phyloP scores from a whole-genome alignment of 2,113 vertebrate species.

The Galemys pyrenaicus region DNA sequence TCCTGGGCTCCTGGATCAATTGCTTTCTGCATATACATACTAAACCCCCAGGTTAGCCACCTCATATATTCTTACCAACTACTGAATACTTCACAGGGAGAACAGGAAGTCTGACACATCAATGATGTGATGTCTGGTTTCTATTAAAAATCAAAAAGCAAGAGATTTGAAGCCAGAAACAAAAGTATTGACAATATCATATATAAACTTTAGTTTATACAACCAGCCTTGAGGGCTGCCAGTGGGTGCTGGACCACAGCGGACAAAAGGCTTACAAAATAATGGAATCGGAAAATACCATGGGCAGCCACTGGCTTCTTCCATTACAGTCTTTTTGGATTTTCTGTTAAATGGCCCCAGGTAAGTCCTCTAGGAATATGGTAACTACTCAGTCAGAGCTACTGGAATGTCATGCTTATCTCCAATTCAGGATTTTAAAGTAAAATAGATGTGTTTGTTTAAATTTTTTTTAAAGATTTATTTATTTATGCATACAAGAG shows the following conservation, averaged over 20 bases:
- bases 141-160: conserved; percentile 64
- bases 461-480: neutral
- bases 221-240: neutral
- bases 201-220: neutral
- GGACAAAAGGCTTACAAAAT: neutral
- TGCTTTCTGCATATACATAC: neutral
- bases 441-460: neutral
- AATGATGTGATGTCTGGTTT: conserved; percentile 76
- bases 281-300: neutral
- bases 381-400: neutral
- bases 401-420: neutral
- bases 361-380: neutral
- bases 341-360: neutral
- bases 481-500: too few relatives aligned
- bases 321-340: neutral
- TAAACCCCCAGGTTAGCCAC: neutral
- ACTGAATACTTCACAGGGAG: conserved; percentile 36
- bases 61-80: conserved; percentile 7
- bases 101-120: conserved; percentile 69
- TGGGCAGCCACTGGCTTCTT: neutral
- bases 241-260: neutral
- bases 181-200: conserved; percentile 49
- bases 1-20: neutral
- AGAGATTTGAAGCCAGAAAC: conserved; percentile 45
- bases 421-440: conserved; percentile 16